phyloP scores from a whole-genome alignment of 2,113 vertebrate genomes.

The Serilophus lunatus region DNA sequence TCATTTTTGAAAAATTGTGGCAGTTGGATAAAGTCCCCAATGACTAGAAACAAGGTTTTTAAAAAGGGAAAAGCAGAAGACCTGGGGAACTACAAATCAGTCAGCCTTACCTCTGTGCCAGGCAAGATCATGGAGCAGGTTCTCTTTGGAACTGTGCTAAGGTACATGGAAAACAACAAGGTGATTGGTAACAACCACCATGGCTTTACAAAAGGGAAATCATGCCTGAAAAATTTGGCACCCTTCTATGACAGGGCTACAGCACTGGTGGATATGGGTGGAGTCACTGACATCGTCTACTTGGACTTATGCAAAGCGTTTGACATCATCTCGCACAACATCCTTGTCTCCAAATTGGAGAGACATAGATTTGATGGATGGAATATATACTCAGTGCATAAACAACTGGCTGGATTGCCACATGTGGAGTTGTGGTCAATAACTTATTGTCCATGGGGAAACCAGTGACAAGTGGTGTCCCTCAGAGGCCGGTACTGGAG shows the following conservation, averaged over 20 bases:
- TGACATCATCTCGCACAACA: neutral
- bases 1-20: neutral
- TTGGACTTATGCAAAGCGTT: rapidly evolving
- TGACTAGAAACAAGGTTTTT: neutral
- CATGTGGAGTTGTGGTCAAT: neutral
- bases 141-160: neutral
- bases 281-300: neutral
- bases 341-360: neutral
- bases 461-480: neutral
- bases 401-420: neutral
- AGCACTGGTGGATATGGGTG: neutral
- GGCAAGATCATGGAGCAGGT: neutral
- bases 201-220: neutral
- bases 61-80: neutral
- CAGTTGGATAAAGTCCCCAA: neutral
- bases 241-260: neutral
- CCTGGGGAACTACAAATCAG: neutral
- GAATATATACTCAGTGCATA: neutral
- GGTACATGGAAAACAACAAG: neutral
- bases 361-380: neutral
- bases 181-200: neutral
- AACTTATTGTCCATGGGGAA: neutral
- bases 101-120: neutral
- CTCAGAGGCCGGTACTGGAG: too few species aligned
- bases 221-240: neutral